phyloP scores from a whole-genome alignment of 2,797 vertebrate species.

The Microchirus variegatus region DNA sequence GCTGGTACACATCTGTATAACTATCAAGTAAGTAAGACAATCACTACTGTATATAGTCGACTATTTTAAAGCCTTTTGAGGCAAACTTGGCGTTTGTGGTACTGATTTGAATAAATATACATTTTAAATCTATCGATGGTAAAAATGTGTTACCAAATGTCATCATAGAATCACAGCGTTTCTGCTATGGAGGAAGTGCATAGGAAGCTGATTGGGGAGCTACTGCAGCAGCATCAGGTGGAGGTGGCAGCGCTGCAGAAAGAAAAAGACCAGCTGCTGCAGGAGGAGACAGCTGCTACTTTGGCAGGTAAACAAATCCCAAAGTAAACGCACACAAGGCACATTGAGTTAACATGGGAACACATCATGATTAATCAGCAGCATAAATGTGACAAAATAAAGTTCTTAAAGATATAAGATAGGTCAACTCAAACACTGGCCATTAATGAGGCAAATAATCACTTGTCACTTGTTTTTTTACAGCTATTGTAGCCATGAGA shows the following conservation, averaged over 20 bases:
- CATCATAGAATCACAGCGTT: slow-evolving; percentile 84
- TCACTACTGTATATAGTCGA: too few species aligned
- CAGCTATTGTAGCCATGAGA: slow-evolving; percentile 95
- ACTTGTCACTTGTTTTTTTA: neutral
- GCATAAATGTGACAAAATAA: too few species aligned
- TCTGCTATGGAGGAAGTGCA: slow-evolving; percentile 90
- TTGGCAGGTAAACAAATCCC: slow-evolving; percentile 83
- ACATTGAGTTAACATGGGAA: neutral
- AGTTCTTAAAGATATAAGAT: too few species aligned
- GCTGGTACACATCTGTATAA: too few species aligned
- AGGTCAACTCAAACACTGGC: neutral
- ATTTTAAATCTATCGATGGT: neutral
- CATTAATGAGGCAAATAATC: too few species aligned
- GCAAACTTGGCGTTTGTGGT: too few species aligned
- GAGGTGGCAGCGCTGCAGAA: slow-evolving; percentile 88
- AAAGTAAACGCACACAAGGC: neutral
- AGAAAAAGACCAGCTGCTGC: slow-evolving; percentile 90
- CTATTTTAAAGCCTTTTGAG: too few species aligned
- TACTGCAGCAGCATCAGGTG: slow-evolving; percentile 91
- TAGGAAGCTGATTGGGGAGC: slow-evolving; percentile 88
- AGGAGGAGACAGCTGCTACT: slow-evolving; percentile 92
- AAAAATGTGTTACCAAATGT: neutral
- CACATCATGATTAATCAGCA: neutral
- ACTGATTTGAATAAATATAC: neutral
- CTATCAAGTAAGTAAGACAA: too few species aligned